Evolutionary conservation across 2,888 invertebrate species (phyloP), one percentile per base, ranked within the genome.

Genomic region (Xestobium rufovillosum): DNA sequence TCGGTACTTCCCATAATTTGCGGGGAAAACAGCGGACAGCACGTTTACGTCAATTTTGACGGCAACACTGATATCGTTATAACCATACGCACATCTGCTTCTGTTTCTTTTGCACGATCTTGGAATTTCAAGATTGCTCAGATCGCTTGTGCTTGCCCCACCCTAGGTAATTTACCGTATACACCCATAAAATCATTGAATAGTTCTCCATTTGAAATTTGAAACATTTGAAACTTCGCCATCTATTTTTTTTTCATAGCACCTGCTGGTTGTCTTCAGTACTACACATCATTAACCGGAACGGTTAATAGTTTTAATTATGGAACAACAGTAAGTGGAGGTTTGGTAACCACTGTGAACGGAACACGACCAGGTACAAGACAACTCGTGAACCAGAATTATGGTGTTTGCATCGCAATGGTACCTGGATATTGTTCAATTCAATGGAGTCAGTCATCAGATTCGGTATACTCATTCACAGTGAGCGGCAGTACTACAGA

Each of bases 11-110:
- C 83, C 0, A 80, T 84, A 0, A 73, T 90, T 40, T 90, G 89
- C 57, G 89, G 89, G 0, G 83, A 83, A 57, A 83, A 86, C 60
- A 76, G 79, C 1, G 86, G 85, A 1, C 83, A 87, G 59, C 83
- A 83, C 50, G 71, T 86, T 14, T 86, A 81, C 52, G 73, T 85
- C 1, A 79, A 83, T 56, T 86, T 87, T 53, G 76, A 79, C 51
- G 77, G 75, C 1, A 72, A 75, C 13, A 68, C 68, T 12, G 74
- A 83, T 0, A 82, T 87, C 25, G 77, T 73, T 3, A 72, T 87
- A 29, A 71, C 76, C 0, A 66, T 87, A 10, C 73, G 78, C 8
- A 80, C 83, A 0, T 77, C 77, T 1, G 53, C 69, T 0, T 63
- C 72, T 1, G 73, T 74, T 2, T 65, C 73, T 1, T 76, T 78